These are phyloP conservation scores for Crenuchus spilurus DNA, from an alignment of 2,797 vertebrate species.

Conservation along the genomic window DNA sequence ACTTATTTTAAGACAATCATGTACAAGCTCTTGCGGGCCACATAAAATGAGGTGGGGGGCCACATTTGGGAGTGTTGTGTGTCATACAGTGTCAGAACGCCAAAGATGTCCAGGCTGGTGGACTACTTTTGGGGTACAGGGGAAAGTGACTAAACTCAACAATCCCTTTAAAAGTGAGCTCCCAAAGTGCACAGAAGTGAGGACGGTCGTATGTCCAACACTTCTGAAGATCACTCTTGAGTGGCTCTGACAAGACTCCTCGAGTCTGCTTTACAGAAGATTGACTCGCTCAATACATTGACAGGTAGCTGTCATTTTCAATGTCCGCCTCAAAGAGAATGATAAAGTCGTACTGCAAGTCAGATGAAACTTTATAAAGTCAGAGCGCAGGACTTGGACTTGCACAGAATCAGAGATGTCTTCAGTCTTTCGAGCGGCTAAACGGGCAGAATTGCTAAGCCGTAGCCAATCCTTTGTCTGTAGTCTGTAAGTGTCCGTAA, in stretches of 20 bases:
- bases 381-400: slow-evolving; percentile 12
- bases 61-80: too few relatives aligned
- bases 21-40: too few relatives aligned
- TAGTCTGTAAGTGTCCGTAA: slow-evolving; percentile 22
- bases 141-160: not conserved
- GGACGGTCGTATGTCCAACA: slow-evolving; percentile 23
- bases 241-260: slow-evolving; percentile 40
- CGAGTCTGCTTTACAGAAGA: slow-evolving; percentile 26
- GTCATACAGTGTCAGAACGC: too few relatives aligned
- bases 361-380: slow-evolving; percentile 29
- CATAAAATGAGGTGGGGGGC: too few relatives aligned
- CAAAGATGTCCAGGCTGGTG: too few relatives aligned
- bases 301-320: slow-evolving; percentile 46
- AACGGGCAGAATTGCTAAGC: not conserved
- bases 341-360: not conserved
- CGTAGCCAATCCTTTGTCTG: slow-evolving; percentile 4
- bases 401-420: not conserved
- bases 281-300: slow-evolving; percentile 37
- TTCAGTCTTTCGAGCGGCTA: not conserved
- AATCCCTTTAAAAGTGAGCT: slow-evolving; percentile 1
- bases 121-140: too few relatives aligned
- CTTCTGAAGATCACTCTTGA: slow-evolving; percentile 24
- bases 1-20: too few relatives aligned
- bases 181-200: slow-evolving; percentile 11
- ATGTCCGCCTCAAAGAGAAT: slow-evolving; percentile 28